Percentiles rank a stretch among this genome's conserved stretches.
Conservation (phyloP, 2,888 invertebrate species). For the Drosophila mercatorum region DNA sequence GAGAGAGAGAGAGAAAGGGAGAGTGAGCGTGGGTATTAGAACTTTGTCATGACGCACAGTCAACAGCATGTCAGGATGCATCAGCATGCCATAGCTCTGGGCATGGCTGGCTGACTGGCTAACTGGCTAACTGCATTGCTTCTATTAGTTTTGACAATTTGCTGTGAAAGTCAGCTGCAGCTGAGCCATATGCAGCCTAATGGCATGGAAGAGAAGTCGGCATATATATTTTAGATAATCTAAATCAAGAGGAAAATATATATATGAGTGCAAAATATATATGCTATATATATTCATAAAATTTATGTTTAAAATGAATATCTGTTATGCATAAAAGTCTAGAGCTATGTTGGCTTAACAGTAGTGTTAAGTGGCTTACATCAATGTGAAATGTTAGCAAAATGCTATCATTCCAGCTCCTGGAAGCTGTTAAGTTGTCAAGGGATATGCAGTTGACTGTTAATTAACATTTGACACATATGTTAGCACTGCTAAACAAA, state of each 20-base stretch:
- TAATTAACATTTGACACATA: too few species aligned
- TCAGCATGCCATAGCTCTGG: constrained; percentile 6
- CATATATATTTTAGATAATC: background rate
- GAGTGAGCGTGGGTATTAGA: constrained; percentile 33
- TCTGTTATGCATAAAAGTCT: background rate
- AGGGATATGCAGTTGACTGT: too few species aligned
- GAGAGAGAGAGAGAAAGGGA: background rate
- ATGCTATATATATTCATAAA: background rate
- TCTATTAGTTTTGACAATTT: constrained; percentile 10
- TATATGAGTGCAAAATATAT: background rate
- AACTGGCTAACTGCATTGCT: background rate
- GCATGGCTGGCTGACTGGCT: background rate
- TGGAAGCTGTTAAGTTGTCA: too few species aligned
- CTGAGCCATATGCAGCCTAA: background rate
- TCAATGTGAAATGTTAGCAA: too few species aligned
- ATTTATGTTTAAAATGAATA: background rate
- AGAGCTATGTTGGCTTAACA: background rate
- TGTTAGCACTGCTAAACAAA: too few species aligned
- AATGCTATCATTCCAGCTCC: too few species aligned
- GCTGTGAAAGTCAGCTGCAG: background rate
- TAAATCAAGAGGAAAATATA: background rate
- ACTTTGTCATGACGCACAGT: constrained; percentile 40
- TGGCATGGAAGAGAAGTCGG: background rate
- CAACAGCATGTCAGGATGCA: constrained; percentile 21
- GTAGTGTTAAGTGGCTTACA: too few species aligned